These are phyloP conservation scores for Sphinx pinastri DNA, from an alignment of 2,888 invertebrate genomes.

Conservation along the genomic window DNA sequence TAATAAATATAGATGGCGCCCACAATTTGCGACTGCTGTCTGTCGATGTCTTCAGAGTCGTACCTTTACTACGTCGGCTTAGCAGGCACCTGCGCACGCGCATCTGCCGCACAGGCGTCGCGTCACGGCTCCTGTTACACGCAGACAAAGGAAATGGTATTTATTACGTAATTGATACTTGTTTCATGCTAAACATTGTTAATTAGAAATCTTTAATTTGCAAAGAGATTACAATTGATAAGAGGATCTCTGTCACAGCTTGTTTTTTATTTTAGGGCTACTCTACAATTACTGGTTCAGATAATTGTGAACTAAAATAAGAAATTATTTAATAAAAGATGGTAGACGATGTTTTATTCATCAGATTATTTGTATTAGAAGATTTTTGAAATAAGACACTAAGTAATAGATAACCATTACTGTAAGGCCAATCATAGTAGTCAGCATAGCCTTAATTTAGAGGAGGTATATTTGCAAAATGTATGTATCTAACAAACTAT, in stretches of 20 bases:
- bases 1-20: neutral
- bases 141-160: constrained; percentile 21
- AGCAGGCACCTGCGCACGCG: constrained; percentile 46
- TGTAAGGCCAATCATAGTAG: too few species aligned
- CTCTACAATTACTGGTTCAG: neutral
- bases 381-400: too few species aligned
- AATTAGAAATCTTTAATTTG: constrained; percentile 1
- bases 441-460: too few species aligned
- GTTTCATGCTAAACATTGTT: constrained; percentile 9
- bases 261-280: neutral
- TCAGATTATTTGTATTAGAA: too few species aligned
- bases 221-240: neutral
- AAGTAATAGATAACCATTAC: too few species aligned
- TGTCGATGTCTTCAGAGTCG: neutral
- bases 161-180: constrained; percentile 25
- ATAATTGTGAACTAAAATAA: too few species aligned
- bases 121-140: constrained; percentile 23
- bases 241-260: neutral
- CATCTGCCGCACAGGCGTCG: constrained; percentile 41
- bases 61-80: neutral
- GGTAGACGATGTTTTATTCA: too few species aligned
- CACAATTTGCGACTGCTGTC: neutral
- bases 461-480: too few species aligned
- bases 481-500: too few species aligned
- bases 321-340: too few species aligned